Evolutionary conservation across 2,113 vertebrate genomes (phyloP).

Genomic region (Poeciliopsis prolifica): DNA sequence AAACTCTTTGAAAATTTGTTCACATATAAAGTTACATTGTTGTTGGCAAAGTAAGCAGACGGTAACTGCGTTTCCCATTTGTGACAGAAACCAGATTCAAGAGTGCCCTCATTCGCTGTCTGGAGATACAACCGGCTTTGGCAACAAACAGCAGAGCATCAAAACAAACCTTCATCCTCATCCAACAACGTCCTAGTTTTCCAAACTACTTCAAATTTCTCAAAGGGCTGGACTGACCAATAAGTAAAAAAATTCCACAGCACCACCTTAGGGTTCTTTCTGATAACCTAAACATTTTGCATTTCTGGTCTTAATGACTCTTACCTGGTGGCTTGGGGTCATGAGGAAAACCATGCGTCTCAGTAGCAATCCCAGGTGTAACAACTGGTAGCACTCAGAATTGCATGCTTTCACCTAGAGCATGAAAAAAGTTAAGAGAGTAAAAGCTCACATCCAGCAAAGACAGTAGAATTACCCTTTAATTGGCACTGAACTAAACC

Average conservation of each 20-base stretch:
- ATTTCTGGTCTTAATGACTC: slow-evolving; percentile 18
- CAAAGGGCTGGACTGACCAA: not conserved
- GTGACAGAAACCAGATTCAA: too few relatives aligned
- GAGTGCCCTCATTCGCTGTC: not conserved
- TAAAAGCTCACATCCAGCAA: slow-evolving; percentile 11
- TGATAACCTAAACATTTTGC: not conserved
- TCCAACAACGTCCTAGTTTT: not conserved
- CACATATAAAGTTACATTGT: too few relatives aligned
- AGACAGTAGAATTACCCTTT: not conserved
- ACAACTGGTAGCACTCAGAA: slow-evolving; percentile 77
- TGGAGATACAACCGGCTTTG: not conserved
- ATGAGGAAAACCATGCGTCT: slow-evolving; percentile 91
- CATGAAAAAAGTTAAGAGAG: not conserved
- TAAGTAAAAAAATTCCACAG: not conserved
- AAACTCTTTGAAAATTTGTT: too few relatives aligned
- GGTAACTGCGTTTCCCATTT: too few relatives aligned
- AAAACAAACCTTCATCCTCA: not conserved
- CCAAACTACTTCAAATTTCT: not conserved
- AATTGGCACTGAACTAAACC: not conserved
- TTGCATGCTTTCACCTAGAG: slow-evolving; percentile 79
- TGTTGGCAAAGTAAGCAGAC: too few relatives aligned
- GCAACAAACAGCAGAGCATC: not conserved
- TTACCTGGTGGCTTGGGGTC: slow-evolving; percentile 90
- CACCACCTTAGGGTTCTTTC: not conserved
- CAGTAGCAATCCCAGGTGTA: slow-evolving; percentile 83